These are phyloP conservation scores for Apotomis capreana DNA, from an alignment of 2,888 invertebrate species.

Conservation along the genomic window DNA sequence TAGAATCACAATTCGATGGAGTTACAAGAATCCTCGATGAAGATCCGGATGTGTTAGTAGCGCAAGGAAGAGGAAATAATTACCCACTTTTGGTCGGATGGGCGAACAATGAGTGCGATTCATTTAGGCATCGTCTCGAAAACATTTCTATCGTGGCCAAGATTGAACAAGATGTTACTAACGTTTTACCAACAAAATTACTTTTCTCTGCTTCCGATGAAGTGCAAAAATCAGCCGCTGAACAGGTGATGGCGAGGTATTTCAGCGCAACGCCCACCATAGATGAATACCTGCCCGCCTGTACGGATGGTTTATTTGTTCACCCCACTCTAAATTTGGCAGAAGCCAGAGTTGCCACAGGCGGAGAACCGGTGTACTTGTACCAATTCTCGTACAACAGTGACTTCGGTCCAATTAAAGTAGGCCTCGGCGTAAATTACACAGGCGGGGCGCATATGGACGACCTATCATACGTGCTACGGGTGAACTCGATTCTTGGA, in stretches of 20 bases:
- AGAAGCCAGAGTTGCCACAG: constrained; percentile 48
- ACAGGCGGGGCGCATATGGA: constrained; percentile 83
- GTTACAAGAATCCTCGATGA: constrained; percentile 65
- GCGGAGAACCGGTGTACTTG: constrained; percentile 74
- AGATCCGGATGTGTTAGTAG: constrained; percentile 64
- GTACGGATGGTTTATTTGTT: constrained; percentile 63
- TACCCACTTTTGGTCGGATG: constrained; percentile 69
- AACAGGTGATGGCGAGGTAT: constrained; percentile 48
- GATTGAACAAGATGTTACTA: constrained; percentile 52
- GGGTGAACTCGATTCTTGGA: constrained; percentile 50
- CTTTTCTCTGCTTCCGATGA: constrained; percentile 52
- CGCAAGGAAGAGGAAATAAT: constrained; percentile 61
- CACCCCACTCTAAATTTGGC: constrained; percentile 66
- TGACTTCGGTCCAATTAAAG: constrained; percentile 73
- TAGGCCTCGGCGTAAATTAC: constrained; percentile 60
- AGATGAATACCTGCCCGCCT: constrained; percentile 59
- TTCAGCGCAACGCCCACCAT: constrained; percentile 55
- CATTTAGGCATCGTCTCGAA: constrained; percentile 61
- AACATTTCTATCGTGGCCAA: constrained; percentile 57
- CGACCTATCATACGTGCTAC: constrained; percentile 83
- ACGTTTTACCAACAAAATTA: constrained; percentile 55
- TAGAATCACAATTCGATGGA: constrained; percentile 62
- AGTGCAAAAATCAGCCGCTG: constrained; percentile 31
- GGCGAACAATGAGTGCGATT: constrained; percentile 67
- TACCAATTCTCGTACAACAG: constrained; percentile 82